Conservation (phyloP, 2,888 invertebrate genomes). For the Dynastes maya region DNA sequence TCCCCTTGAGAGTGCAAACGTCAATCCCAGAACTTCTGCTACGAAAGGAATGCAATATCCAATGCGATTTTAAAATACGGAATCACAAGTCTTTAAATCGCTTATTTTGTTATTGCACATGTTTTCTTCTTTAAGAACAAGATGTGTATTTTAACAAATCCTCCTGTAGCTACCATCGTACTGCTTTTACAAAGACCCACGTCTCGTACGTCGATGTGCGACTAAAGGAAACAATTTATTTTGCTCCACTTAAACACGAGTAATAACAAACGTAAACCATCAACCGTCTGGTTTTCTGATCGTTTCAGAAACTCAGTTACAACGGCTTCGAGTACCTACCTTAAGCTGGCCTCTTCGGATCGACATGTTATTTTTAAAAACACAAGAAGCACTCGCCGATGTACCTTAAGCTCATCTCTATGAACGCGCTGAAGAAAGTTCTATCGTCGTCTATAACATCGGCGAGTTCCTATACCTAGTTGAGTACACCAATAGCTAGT, state of each 20-base stretch:
- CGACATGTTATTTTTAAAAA: conserved; percentile 37
- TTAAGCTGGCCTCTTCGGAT: conserved; percentile 15
- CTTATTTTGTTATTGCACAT: too few relatives aligned
- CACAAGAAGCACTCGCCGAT: conserved; percentile 6
- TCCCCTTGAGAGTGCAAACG: too few relatives aligned
- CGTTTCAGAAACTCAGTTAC: not conserved
- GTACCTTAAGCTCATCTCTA: not conserved
- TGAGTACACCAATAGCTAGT: conserved; percentile 10
- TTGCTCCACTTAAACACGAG: not conserved
- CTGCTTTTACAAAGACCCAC: too few relatives aligned
- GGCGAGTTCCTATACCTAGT: not conserved
- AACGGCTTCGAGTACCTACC: not conserved
- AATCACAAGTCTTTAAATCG: too few relatives aligned
- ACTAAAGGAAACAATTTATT: conserved; percentile 2
- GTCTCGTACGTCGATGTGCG: too few relatives aligned
- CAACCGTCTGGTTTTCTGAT: not conserved
- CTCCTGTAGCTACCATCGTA: too few relatives aligned
- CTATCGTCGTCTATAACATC: not conserved
- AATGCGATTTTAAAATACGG: too few relatives aligned
- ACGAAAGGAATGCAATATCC: too few relatives aligned
- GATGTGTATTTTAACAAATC: too few relatives aligned
- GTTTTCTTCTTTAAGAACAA: too few relatives aligned
- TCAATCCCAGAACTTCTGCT: too few relatives aligned
- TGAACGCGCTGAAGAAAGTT: not conserved
- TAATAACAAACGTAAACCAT: conserved; percentile 25